Evolutionary conservation across 2,888 invertebrate genomes (phyloP).

Genomic region (Acheta domesticus): DNA sequence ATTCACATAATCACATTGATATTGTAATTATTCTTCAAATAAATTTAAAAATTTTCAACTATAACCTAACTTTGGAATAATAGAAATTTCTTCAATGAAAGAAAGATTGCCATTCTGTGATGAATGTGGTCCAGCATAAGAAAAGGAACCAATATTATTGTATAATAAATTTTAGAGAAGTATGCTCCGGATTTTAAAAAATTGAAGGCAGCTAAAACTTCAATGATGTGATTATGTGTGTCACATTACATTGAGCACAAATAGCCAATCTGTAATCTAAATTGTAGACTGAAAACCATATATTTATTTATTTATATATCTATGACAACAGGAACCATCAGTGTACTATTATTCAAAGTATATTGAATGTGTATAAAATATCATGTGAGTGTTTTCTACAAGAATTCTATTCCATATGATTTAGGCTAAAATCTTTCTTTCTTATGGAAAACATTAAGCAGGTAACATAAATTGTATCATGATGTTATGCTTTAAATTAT

Average conservation of each 20-base stretch:
- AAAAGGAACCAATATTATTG: background rate
- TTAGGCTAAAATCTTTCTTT: conserved; percentile 5
- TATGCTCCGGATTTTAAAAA: background rate
- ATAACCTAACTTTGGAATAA: too few species aligned
- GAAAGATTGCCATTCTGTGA: background rate
- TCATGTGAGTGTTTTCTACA: background rate
- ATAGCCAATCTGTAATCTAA: conserved; percentile 18
- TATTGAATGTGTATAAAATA: conserved; percentile 2
- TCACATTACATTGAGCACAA: conserved; percentile 7
- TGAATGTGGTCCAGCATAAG: background rate
- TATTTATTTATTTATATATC: background rate
- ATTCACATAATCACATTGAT: background rate
- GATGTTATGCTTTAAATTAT: conserved; percentile 18
- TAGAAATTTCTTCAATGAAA: too few species aligned
- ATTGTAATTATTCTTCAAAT: too few species aligned
- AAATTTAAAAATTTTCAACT: too few species aligned
- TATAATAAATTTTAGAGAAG: background rate
- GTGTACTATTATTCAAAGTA: background rate
- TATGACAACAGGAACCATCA: background rate
- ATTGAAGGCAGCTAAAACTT: background rate
- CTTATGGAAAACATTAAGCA: background rate
- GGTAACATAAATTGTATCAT: conserved; percentile 3
- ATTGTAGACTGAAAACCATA: background rate
- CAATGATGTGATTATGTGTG: conserved; percentile 18
- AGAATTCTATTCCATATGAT: background rate